Evolutionary conservation across 2,888 invertebrate species (phyloP), one percentile per base, ranked within the genome.

Genomic region (Tromatobia lineatoria): DNA sequence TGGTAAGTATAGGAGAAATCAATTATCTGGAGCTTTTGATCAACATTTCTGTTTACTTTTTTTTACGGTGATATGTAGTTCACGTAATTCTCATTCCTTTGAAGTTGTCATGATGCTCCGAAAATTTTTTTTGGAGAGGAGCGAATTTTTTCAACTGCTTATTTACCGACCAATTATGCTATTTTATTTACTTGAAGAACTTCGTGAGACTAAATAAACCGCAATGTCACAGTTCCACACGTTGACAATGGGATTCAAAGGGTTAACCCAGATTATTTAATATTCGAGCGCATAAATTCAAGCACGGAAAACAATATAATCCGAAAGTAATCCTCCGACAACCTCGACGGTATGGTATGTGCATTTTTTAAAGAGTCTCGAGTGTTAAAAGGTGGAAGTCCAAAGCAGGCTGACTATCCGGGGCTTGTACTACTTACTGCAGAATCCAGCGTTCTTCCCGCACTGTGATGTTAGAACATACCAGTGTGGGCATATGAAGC

Each of bases 321-420:
- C n/a, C 34, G n/a, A n/a, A 25, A 29, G n/a, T 59, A 59, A 59
- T 59, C 34, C 34, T 29, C 34, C n/a, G n/a, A n/a, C 59, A 59
- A 13, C 29, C 59, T n/a, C 59, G 59, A 25, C 15, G 29, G 29
- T 13, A 13, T 25, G 1, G 25, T 15, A 10, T 59, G 7, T 15
- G 13, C 29, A 6, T 61, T 61, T 34, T n/a, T 34, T 34, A 2
- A 15, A 29, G 29, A 59, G 59, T 18, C 34, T 50, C 45, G 69
- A 70, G 71, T 78, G 45, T 70, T 70, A 25, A 74, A 38, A 74
- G 71, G 71, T 54, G 61, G 54, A 42, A 50, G 61, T 20, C 29
- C 42, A 20, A 45, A 42, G 50, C 64, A 38, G 75, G 52, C 83
- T 70, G 83, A 83, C 79, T 66, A 25, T 57, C 20, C 69, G 74